Conservation (phyloP, 2,113 vertebrate species). For the Casuarius casuarius region DNA sequence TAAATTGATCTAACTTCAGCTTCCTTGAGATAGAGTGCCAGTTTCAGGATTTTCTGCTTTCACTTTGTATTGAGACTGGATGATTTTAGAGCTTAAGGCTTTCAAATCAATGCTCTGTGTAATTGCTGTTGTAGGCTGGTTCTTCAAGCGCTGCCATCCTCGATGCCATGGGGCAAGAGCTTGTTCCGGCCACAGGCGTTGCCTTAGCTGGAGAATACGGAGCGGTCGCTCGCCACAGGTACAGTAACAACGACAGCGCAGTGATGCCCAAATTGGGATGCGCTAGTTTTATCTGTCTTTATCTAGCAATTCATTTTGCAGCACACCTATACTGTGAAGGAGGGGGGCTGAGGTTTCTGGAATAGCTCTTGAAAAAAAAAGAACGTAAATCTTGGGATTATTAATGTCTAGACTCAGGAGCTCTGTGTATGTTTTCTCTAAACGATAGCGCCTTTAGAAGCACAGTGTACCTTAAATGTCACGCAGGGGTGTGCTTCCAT, state of each 20-base stretch:
- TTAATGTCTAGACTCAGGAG: neutral
- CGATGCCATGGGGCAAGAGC: conserved; percentile 86
- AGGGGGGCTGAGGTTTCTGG: neutral
- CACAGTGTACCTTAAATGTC: fast-evolving
- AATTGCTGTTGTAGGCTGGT: conserved; percentile 79
- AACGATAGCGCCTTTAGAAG: fast-evolving
- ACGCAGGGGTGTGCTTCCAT: neutral
- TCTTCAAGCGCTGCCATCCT: conserved; percentile 91
- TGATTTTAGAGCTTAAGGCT: neutral
- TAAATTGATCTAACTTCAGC: neutral
- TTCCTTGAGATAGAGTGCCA: neutral
- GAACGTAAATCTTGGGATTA: neutral
- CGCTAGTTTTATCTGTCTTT: fast-evolving
- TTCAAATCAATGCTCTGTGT: fast-evolving
- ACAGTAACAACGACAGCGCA: fast-evolving
- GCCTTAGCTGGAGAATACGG: conserved; percentile 83
- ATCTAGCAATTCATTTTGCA: neutral
- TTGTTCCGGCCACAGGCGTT: conserved; percentile 82
- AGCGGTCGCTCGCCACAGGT: conserved; percentile 76
- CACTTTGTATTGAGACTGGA: fast-evolving
- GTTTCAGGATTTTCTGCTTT: neutral
- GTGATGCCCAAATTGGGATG: fast-evolving
- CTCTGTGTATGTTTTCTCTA: fast-evolving
- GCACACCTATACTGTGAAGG: too few species aligned
- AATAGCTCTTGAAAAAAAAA: neutral